Evolutionary conservation across 2,797 vertebrate genomes (phyloP).

Genomic region (Jordanella pulchra): DNA sequence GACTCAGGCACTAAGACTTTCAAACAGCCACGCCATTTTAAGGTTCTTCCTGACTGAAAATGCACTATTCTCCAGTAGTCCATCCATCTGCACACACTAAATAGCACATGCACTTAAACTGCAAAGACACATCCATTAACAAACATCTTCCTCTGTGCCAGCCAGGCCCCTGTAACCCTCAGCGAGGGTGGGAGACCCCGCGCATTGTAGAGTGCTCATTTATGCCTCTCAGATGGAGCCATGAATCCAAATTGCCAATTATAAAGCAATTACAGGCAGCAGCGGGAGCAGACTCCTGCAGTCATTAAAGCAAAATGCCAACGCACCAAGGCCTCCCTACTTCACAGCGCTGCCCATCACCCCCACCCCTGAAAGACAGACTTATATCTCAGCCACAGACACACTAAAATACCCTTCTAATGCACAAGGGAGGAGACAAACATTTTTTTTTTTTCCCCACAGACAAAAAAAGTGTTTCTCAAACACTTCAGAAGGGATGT

Average conservation of each 20-base stretch:
- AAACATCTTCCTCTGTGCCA: slow-evolving; percentile 61
- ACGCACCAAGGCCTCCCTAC: slow-evolving; percentile 61
- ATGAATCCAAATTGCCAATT: slow-evolving; percentile 84
- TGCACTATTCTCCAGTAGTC: slow-evolving; percentile 36
- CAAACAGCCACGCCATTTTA: slow-evolving; percentile 43
- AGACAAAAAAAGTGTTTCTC: slow-evolving; percentile 37
- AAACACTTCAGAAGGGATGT: slow-evolving; percentile 23
- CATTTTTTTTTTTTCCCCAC: slow-evolving; percentile 29
- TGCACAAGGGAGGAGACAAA: slow-evolving; percentile 35
- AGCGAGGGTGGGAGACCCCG: slow-evolving; percentile 69
- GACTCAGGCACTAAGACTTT: slow-evolving; percentile 39
- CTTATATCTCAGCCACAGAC: slow-evolving; percentile 53
- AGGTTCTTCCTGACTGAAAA: slow-evolving; percentile 47
- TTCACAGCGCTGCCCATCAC: slow-evolving; percentile 46
- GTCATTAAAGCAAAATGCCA: slow-evolving; percentile 81
- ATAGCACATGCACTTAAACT: slow-evolving; percentile 55
- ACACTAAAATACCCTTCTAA: slow-evolving; percentile 54
- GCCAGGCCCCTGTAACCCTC: slow-evolving; percentile 65
- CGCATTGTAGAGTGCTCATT: slow-evolving; percentile 71
- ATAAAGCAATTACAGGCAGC: slow-evolving; percentile 84
- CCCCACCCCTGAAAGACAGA: slow-evolving; percentile 51
- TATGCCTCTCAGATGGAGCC: slow-evolving; percentile 80
- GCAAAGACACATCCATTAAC: slow-evolving; percentile 69
- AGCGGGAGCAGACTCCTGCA: slow-evolving; percentile 76
- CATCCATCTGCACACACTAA: slow-evolving; percentile 43